Evolutionary conservation across 2,113 vertebrate species (phyloP).

Genomic region (Scolopax mira): DNA sequence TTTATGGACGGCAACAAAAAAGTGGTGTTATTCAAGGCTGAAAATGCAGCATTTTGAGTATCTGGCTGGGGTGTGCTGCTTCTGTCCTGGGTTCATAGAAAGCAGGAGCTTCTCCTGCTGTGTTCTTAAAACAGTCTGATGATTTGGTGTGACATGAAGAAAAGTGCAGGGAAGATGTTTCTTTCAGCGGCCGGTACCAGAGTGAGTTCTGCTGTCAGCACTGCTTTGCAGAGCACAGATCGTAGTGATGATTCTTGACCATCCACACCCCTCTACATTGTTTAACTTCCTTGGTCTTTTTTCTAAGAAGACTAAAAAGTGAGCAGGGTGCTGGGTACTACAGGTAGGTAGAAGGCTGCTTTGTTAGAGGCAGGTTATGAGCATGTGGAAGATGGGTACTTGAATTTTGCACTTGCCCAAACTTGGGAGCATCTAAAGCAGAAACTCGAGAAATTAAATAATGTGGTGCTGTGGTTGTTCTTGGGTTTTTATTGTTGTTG

Average conservation of each 20-base stretch:
- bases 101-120: not conserved
- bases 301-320: not conserved
- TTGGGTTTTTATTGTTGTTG: not conserved
- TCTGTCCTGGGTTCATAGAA: not conserved
- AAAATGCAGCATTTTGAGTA: not conserved
- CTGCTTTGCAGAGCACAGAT: not conserved
- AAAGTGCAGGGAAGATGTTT: not conserved
- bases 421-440: not conserved
- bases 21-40: not conserved
- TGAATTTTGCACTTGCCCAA: no score
- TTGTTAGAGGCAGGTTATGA: not conserved
- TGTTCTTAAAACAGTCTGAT: not conserved
- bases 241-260: not conserved
- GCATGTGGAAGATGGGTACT: not conserved
- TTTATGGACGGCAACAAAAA: not conserved
- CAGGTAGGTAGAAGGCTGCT: not conserved
- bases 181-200: rapidly evolving
- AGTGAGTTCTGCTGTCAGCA: rapidly evolving
- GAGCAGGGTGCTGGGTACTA: not conserved
- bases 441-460: not conserved
- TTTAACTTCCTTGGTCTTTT: not conserved
- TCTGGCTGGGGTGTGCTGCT: not conserved
- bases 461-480: not conserved
- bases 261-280: not conserved
- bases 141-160: not conserved